phyloP scores from a whole-genome alignment of 2,797 vertebrate species.

The Phalanger gymnotis region DNA sequence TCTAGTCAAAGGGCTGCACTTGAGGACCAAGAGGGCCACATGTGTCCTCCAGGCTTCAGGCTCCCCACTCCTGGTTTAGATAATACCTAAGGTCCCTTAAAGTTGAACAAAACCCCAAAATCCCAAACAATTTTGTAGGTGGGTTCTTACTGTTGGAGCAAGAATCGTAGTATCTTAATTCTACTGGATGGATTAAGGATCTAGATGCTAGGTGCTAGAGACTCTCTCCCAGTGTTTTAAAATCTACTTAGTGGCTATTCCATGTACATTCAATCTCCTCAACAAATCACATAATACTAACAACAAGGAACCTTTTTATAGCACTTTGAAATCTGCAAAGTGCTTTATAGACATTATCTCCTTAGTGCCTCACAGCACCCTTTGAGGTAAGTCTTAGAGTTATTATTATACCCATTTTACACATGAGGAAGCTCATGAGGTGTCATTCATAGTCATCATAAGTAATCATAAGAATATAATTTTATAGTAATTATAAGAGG shows the following conservation, averaged over 20 bases:
- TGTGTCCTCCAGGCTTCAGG: too few relatives aligned
- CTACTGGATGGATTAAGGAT: background rate
- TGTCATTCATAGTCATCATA: background rate
- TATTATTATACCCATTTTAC: background rate
- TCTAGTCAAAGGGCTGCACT: too few relatives aligned
- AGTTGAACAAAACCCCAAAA: background rate
- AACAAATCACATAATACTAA: background rate
- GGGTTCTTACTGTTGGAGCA: background rate
- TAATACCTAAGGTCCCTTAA: background rate
- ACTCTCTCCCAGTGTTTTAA: too few relatives aligned
- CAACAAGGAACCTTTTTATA: background rate
- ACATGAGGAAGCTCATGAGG: background rate
- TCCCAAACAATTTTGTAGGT: background rate
- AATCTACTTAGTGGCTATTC: background rate
- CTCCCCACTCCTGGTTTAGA: background rate
- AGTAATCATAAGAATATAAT: too few relatives aligned
- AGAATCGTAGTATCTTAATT: background rate
- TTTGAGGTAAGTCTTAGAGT: background rate
- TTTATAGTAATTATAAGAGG: background rate
- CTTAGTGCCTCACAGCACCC: background rate
- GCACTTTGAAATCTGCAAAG: background rate
- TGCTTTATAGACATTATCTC: background rate
- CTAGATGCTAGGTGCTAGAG: background rate
- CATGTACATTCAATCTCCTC: background rate
- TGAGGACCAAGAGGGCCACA: too few relatives aligned